Evolutionary conservation across 2,888 invertebrate genomes (phyloP), one percentile per base, ranked within the genome.

Genomic region (Drosophila picticornis): DNA sequence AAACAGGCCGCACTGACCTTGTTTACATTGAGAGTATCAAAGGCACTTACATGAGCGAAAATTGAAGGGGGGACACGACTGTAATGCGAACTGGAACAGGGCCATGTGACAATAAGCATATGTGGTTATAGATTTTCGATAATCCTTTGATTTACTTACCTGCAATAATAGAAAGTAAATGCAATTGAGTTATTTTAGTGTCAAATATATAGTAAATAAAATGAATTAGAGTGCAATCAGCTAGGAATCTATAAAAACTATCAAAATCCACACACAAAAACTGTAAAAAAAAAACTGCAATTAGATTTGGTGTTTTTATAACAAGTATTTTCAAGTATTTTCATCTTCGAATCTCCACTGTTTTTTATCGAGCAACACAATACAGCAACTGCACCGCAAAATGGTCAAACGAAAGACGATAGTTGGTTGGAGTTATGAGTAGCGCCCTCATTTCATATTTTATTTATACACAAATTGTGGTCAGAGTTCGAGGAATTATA

Each of bases 31-130:
- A 61, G 53, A 52, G 32, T 55, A 56, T 70, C 57, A 25, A 27
- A 48, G 61, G 36, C 74, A 83, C 81, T 81, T 75, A 81, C 81
- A 69, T 79, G 60, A 52, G 46, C 40, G 10, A 16, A n/a, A 22
- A 22, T 40, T 29, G 60, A 63, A 58, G 56, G 50, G 59, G 43
- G 22, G 31, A 22, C 22, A 22, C 22, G 59, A 61, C 58, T 48
- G 51, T 53, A 64, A 72, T 55, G 62, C 67, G 51, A 81, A 58
- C 72, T 72, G 63, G 67, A 84, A 79, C 80, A 81, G 84, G 88
- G 84, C 77, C 84, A 87, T 81, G 82, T 81, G 84, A 89, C 81
- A 87, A 69, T 53, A 62, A 46, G 71, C 81, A 81, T 72, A 74
- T 84, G 84, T 69, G 67, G 71, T 66, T 71, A 80, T 69, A 78